Percentiles rank a stretch among this genome's conserved stretches.
phyloP scores from a whole-genome alignment of 2,888 invertebrate species.

The Erpobdella octoculata region DNA sequence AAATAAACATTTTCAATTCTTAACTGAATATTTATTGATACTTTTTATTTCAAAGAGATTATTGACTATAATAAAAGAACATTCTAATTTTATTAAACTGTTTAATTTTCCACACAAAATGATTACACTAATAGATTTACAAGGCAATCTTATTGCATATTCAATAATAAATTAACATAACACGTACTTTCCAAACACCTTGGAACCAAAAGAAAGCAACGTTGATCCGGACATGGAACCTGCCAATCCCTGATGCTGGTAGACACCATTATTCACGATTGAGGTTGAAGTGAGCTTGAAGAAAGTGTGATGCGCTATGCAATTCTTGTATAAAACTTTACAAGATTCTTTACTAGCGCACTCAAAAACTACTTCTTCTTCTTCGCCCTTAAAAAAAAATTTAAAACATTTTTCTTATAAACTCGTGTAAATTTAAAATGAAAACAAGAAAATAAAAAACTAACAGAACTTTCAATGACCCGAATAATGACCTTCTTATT shows the following conservation, averaged over 20 bases:
- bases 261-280: not conserved
- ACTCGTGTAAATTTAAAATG: not conserved
- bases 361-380: not conserved
- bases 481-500: not conserved
- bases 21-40: not conserved
- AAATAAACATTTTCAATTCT: too few species aligned
- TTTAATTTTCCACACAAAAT: too few species aligned
- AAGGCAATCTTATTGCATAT: too few species aligned
- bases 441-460: not conserved
- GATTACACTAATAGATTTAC: too few species aligned
- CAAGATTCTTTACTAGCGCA: not conserved
- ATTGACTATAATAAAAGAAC: too few species aligned
- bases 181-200: not conserved
- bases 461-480: not conserved
- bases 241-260: not conserved
- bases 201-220: not conserved
- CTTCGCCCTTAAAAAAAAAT: not conserved
- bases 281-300: slow-evolving; percentile 38
- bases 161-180: too few species aligned
- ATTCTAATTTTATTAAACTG: too few species aligned
- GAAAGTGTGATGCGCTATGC: slow-evolving; percentile 61
- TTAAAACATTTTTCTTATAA: not conserved
- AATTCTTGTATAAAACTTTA: slow-evolving; percentile 54
- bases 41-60: not conserved
- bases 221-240: not conserved